A percentile compares a stretch with the other conserved stretches of the same genome.
Evolutionary conservation across 2,888 invertebrate species (phyloP).

Genomic region (Blastobasis lacticolella): DNA sequence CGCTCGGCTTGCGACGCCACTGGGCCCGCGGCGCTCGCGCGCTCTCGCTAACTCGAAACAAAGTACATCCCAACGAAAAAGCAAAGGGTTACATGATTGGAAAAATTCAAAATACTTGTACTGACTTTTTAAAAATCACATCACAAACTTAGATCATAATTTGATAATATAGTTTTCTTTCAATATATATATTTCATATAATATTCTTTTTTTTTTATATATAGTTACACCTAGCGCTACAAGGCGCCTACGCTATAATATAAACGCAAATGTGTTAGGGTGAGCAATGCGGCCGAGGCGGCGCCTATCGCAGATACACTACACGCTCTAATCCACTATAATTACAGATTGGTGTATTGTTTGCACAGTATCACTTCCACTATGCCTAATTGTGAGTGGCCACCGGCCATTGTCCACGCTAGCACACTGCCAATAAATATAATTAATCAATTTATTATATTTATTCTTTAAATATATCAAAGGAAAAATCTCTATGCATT

Average conservation of each 20-base stretch:
- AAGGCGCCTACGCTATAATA: constrained; percentile 22
- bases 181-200: constrained; percentile 12
- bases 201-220: constrained; percentile 11
- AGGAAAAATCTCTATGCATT: constrained; percentile 52
- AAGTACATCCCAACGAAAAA: constrained; percentile 45
- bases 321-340: too few species aligned
- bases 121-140: constrained; percentile 54
- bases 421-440: not conserved
- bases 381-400: too few species aligned
- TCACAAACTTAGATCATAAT: constrained; percentile 38
- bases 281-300: too few species aligned
- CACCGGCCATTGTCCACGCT: not conserved
- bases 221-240: constrained; percentile 30
- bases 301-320: too few species aligned
- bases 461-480: constrained; percentile 18
- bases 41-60: constrained; percentile 9
- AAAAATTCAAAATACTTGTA: constrained; percentile 52
- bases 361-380: too few species aligned
- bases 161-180: constrained; percentile 20
- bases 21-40: too few species aligned
- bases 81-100: constrained; percentile 49
- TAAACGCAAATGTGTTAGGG: too few species aligned
- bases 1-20: too few species aligned
- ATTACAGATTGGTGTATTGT: too few species aligned
- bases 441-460: not conserved